phyloP scores from a whole-genome alignment of 1,140 invertebrate species.

The Drosophila micromelanica region DNA sequence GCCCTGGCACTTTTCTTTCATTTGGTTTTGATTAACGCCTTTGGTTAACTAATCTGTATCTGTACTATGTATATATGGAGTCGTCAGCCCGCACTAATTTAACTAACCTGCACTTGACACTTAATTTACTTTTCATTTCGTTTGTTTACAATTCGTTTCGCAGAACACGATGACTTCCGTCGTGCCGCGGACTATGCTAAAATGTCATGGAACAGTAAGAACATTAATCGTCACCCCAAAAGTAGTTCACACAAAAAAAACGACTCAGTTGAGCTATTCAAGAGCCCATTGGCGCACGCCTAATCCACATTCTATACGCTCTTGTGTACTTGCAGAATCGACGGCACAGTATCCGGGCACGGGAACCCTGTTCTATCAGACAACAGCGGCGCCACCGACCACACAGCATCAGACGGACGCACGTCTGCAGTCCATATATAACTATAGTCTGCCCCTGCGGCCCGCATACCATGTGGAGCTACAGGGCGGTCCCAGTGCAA shows the following conservation, averaged over 20 bases:
- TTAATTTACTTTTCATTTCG: constrained; percentile 77
- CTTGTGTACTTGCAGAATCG: constrained; percentile 57
- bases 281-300: neutral
- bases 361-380: constrained; percentile 80
- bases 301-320: neutral
- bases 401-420: constrained; percentile 72
- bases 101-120: constrained; percentile 71
- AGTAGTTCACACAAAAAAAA: constrained; percentile 47
- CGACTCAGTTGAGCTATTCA: constrained; percentile 5
- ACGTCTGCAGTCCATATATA: constrained; percentile 70
- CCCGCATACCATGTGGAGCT: constrained; percentile 76
- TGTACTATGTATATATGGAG: constrained; percentile 2
- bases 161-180: constrained; percentile 91
- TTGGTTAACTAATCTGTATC: constrained; percentile 30
- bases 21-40: constrained; percentile 25
- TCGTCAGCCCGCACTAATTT: constrained; percentile 51
- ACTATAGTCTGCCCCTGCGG: constrained; percentile 68
- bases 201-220: constrained; percentile 93
- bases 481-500: constrained; percentile 42
- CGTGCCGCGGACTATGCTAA: constrained; percentile 90
- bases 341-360: constrained; percentile 74
- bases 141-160: constrained; percentile 84
- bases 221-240: constrained; percentile 50
- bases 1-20: constrained; percentile 6
- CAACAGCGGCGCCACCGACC: constrained; percentile 70